phyloP scores from a whole-genome alignment of 92 coral and sea anemone species.

The Porites cylindrica region DNA sequence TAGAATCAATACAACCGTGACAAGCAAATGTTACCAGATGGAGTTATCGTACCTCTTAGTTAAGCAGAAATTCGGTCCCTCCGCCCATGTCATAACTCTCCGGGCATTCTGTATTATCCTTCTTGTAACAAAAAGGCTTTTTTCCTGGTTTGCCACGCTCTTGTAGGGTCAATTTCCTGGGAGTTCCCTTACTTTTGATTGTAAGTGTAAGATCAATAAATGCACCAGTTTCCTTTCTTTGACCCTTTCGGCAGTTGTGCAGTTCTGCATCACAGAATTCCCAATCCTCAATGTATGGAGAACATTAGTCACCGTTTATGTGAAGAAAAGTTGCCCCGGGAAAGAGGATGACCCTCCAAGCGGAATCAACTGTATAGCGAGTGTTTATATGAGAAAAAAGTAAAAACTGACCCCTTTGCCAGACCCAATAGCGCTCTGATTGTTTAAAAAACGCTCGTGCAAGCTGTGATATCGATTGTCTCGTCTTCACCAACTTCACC shows the following conservation, averaged over 20 bases:
- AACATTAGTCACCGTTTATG: background rate
- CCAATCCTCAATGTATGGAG: constrained; percentile 36
- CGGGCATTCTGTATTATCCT: background rate
- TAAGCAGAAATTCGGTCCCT: constrained; percentile 1
- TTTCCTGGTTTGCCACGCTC: background rate
- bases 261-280: constrained; percentile 21
- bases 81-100: constrained; percentile 4
- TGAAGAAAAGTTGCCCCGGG: no score
- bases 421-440: no score
- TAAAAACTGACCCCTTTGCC: no score
- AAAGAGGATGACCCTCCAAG: background rate
- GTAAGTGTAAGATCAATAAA: constrained; percentile 31
- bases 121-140: background rate
- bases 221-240: constrained; percentile 27
- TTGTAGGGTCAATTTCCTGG: background rate
- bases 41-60: background rate
- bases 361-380: background rate
- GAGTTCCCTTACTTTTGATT: constrained; percentile 32
- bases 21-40: background rate
- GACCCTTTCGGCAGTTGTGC: constrained; percentile 3
- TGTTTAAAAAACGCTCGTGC: no score
- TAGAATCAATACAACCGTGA: no score
- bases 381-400: no score
- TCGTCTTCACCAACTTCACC: no score
- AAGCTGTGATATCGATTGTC: no score